A percentile compares a stretch with the other conserved stretches of the same genome.
Conservation (phyloP, 2,113 vertebrate species). For the Varanus komodoensis region DNA sequence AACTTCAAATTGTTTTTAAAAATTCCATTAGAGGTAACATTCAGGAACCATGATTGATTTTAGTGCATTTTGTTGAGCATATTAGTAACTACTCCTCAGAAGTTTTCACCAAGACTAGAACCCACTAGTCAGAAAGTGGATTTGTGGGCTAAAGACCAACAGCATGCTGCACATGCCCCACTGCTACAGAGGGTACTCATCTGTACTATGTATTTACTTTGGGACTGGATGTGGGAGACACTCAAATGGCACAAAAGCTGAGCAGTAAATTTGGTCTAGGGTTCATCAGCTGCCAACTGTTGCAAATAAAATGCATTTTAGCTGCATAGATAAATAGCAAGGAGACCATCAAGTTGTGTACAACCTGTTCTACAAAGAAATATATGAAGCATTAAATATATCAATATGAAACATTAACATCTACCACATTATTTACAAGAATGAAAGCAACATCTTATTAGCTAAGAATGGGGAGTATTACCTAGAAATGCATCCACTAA, state of each 20-base stretch:
- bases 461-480: conserved; percentile 74
- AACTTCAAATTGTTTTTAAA: neutral
- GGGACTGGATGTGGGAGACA: neutral
- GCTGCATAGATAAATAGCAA: neutral
- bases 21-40: neutral
- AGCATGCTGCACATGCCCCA: neutral
- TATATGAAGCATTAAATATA: neutral
- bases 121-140: neutral
- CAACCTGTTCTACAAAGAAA: neutral
- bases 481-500: conserved; percentile 96
- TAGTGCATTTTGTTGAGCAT: neutral
- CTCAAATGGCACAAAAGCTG: neutral
- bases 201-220: neutral
- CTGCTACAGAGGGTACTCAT: neutral
- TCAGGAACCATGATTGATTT: neutral
- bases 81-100: fast-evolving
- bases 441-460: neutral
- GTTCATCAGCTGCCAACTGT: neutral
- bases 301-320: conserved; percentile 14
- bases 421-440: neutral
- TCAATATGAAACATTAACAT: neutral
- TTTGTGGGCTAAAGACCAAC: neutral
- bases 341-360: too few species aligned
- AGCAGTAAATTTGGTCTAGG: neutral
- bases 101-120: neutral